Evolutionary conservation across 2,113 vertebrate genomes (phyloP), one percentile per base, ranked within the genome.

Genomic region (Leuciscus idus): DNA sequence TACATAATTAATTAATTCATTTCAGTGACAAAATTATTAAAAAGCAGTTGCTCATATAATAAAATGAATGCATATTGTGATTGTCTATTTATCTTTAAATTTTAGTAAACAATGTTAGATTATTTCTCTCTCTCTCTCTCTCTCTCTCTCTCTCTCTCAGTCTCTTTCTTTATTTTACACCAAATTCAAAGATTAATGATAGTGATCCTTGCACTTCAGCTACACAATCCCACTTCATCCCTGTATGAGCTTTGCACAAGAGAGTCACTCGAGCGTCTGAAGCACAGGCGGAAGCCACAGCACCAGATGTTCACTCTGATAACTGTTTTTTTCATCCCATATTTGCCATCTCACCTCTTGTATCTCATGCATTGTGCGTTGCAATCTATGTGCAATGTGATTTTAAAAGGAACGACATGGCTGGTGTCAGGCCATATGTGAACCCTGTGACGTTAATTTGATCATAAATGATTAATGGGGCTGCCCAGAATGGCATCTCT

Each of bases 401-500:
- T 66, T 52, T 33, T 33, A 62, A 64, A 64, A 76, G n/a, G 30
- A 6, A 52, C 2, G 30, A 10, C 46, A 78, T 0, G 9, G 28
- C 21, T 15, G 4, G 61, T 39, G 43, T 19, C 33, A 28, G 33
- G 64, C 50, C 84, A 86, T 78, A 57, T 70, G n/a, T 81, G 30
- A 85, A 70, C 26, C 33, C n/a, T 46, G 6, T 72, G 36, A 55
- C 4, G 13, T 43, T 79, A 66, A 85, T 79, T 52, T 72, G 75
- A 57, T 78, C 50, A 83, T 75, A 62, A 48, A 78, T 73, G 15
- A 72, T 85, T 82, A 52, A 85, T 75, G 23, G 61, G 15, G 55
- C 68, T 80, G 50, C 30, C 64, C 70, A 87, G 64, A 77, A 81
- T n/a, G 46, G 61, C 72, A 39, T 30, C 77, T 84, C 72, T 39